Percentiles rank a stretch among this genome's conserved stretches.
phyloP scores from a whole-genome alignment of 2,797 vertebrate genomes.

The Catharus ustulatus region DNA sequence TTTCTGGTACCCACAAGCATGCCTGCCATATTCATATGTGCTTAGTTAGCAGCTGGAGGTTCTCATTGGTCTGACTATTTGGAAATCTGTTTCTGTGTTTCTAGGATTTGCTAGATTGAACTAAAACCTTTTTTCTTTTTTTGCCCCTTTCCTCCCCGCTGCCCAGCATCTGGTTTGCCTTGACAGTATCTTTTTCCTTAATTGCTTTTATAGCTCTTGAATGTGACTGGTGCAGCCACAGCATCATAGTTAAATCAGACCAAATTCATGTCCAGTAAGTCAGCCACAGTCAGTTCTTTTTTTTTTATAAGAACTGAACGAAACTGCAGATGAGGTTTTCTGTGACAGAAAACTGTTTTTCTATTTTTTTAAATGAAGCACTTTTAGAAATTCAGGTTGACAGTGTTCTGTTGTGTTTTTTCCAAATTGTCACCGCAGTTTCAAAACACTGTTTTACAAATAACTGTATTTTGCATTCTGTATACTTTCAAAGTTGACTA shows the following conservation, averaged over 20 bases:
- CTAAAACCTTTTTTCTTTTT: background rate
- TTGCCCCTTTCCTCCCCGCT: rapidly evolving
- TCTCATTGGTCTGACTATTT: background rate
- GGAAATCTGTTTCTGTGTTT: background rate
- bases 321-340: background rate
- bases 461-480: background rate
- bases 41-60: background rate
- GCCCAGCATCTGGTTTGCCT: background rate
- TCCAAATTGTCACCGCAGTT: background rate
- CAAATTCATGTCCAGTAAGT: background rate
- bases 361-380: background rate
- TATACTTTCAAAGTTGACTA: background rate
- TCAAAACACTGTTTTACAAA: background rate
- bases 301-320: background rate
- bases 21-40: background rate
- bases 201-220: background rate
- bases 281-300: background rate
- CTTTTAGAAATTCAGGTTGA: background rate
- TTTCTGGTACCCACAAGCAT: background rate
- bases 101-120: background rate
- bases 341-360: background rate
- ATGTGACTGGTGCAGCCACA: background rate
- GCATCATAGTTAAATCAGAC: background rate
- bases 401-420: background rate
- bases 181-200: background rate